Evolutionary conservation across 35 echinoderm and acorn worm species (phyloP).

Genomic region (Strongylocentrotus purpuratus): DNA sequence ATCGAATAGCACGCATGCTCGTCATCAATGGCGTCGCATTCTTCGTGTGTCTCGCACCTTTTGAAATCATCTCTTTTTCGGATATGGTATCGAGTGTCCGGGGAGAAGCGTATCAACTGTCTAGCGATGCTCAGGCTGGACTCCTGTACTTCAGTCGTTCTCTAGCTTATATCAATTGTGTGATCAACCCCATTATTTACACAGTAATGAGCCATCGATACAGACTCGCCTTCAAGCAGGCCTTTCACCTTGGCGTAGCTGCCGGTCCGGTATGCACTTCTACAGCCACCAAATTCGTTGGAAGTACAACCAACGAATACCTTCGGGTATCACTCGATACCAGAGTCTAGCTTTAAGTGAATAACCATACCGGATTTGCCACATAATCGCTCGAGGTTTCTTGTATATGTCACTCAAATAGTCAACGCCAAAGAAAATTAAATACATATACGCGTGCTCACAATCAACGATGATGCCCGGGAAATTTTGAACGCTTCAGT

Average conservation of each 20-base stretch:
- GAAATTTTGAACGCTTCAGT: neutral
- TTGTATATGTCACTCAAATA: neutral
- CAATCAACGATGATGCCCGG: neutral
- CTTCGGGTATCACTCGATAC: conserved; percentile 19
- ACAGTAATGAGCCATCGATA: conserved; percentile 87
- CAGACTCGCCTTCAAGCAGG: conserved; percentile 78
- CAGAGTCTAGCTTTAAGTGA: conserved; percentile 1
- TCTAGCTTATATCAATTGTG: conserved; percentile 83
- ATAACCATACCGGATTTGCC: neutral
- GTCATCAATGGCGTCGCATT: conserved; percentile 89
- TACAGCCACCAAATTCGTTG: conserved; percentile 28
- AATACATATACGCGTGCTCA: neutral
- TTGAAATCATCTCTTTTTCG: conserved; percentile 80
- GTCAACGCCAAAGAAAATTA: neutral
- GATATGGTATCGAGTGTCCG: conserved; percentile 59
- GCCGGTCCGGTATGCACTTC: conserved; percentile 1
- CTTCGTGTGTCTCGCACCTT: conserved; percentile 87
- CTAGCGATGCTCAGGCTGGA: conserved; percentile 22
- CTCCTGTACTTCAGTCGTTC: conserved; percentile 57
- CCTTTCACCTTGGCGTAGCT: conserved; percentile 43
- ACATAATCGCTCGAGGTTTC: neutral
- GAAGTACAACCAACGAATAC: conserved; percentile 22
- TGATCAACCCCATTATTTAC: conserved; percentile 91
- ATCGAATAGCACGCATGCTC: conserved; percentile 89
- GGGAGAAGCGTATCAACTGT: neutral